These are phyloP conservation scores for Chironomus tepperi DNA, from an alignment of 1,140 invertebrate species.

Conservation along the genomic window DNA sequence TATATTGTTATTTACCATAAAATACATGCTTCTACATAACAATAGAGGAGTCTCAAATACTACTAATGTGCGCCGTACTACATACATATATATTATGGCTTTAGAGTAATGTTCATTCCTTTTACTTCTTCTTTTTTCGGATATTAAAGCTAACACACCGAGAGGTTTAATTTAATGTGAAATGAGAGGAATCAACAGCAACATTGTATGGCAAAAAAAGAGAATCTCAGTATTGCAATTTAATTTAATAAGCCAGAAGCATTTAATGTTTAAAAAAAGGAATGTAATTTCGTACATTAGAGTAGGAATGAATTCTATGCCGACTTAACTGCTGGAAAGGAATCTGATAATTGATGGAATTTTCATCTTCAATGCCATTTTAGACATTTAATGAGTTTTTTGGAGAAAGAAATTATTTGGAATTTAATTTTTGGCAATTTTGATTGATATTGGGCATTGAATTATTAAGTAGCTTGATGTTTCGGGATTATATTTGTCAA, in stretches of 20 bases:
- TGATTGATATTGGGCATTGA: too few relatives aligned
- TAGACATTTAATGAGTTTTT: too few relatives aligned
- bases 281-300: background rate
- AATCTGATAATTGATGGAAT: background rate
- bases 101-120: too few relatives aligned
- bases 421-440: too few relatives aligned
- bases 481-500: too few relatives aligned
- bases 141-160: slow-evolving; percentile 6
- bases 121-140: background rate
- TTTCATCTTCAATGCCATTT: background rate
- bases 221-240: slow-evolving; percentile 15
- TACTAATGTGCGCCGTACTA: background rate
- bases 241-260: slow-evolving; percentile 18
- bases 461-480: too few relatives aligned
- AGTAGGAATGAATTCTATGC: background rate
- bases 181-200: background rate
- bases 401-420: too few relatives aligned
- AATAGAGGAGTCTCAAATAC: background rate
- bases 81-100: too few relatives aligned
- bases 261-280: background rate
- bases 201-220: too few relatives aligned
- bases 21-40: slow-evolving; percentile 19
- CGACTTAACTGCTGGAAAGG: background rate
- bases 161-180: slow-evolving; percentile 8
- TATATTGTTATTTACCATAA: background rate